phyloP scores from a whole-genome alignment of 2,797 vertebrate species.

The Enteromius anoplus region DNA sequence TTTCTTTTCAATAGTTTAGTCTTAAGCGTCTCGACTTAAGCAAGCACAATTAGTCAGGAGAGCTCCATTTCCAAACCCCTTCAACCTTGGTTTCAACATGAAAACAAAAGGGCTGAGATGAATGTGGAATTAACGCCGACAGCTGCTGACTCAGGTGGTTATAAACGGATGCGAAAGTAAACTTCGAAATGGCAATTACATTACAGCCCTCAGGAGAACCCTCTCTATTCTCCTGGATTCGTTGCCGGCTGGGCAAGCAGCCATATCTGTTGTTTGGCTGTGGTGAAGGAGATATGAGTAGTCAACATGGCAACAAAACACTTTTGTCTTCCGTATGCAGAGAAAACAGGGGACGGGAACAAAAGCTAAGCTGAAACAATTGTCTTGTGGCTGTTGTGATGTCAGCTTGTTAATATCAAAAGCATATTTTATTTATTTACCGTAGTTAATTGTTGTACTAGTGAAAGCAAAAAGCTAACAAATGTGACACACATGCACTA shows the following conservation, averaged over 20 bases:
- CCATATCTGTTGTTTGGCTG: constrained; percentile 54
- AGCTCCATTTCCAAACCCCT: constrained; percentile 8
- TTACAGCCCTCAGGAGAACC: constrained; percentile 47
- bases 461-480: not conserved
- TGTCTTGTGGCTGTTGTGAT: constrained; percentile 22
- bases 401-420: constrained; percentile 16
- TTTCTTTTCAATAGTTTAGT: constrained; percentile 24
- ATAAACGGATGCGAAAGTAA: constrained; percentile 55
- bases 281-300: constrained; percentile 34
- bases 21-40: not conserved
- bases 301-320: constrained; percentile 43
- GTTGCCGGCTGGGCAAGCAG: constrained; percentile 49
- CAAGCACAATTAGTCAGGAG: constrained; percentile 35
- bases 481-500: not conserved
- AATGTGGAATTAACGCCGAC: constrained; percentile 49
- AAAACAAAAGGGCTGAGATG: constrained; percentile 45
- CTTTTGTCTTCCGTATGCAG: constrained; percentile 46
- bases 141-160: constrained; percentile 57
- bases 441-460: not conserved
- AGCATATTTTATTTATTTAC: constrained; percentile 11
- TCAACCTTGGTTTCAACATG: constrained; percentile 30
- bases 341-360: constrained; percentile 20
- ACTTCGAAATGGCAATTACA: constrained; percentile 60
- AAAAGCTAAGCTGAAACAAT: constrained; percentile 22
- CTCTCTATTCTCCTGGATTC: constrained; percentile 54